Evolutionary conservation across 2,888 invertebrate species (phyloP).

Genomic region (Xestia c-nigrum): DNA sequence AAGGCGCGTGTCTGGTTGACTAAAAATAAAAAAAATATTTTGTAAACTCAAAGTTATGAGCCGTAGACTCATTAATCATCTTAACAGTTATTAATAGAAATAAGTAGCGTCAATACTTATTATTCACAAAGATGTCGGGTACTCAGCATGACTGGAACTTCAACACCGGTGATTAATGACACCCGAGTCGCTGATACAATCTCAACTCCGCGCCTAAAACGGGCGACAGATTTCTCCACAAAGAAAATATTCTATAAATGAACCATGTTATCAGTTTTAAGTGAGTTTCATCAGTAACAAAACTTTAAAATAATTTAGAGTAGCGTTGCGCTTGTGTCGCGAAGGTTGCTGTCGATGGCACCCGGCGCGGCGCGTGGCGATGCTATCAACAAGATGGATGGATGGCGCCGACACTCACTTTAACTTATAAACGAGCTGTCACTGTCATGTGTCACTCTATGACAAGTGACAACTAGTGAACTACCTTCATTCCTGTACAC

Average conservation of each 20-base stretch:
- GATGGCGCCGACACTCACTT: conserved; percentile 47
- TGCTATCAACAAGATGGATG: conserved; percentile 60
- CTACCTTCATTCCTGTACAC: conserved; percentile 8
- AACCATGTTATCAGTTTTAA: conserved; percentile 12
- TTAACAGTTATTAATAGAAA: conserved; percentile 32
- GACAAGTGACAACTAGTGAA: conserved; percentile 28
- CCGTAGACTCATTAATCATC: conserved; percentile 26
- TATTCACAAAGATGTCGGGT: conserved; percentile 32
- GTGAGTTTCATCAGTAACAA: conserved; percentile 28
- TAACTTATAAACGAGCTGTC: conserved; percentile 34
- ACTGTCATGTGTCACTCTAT: not conserved
- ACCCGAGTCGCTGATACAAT: conserved; percentile 17
- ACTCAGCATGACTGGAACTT: conserved; percentile 14
- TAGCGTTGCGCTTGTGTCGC: conserved; percentile 18
- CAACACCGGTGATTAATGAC: conserved; percentile 53
- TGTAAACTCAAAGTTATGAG: conserved; percentile 9
- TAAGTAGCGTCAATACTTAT: conserved; percentile 25
- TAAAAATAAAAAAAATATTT: conserved; percentile 17
- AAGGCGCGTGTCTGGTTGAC: not conserved
- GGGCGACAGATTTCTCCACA: conserved; percentile 4
- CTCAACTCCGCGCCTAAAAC: conserved; percentile 7
- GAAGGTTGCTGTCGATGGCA: conserved; percentile 39
- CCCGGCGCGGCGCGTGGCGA: conserved; percentile 15
- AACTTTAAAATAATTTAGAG: conserved; percentile 48
- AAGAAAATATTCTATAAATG: conserved; percentile 22